A percentile compares a stretch with the other conserved stretches of the same genome.
Evolutionary conservation across 2,113 vertebrate genomes (phyloP).

Genomic region (Crotalus tigris): DNA sequence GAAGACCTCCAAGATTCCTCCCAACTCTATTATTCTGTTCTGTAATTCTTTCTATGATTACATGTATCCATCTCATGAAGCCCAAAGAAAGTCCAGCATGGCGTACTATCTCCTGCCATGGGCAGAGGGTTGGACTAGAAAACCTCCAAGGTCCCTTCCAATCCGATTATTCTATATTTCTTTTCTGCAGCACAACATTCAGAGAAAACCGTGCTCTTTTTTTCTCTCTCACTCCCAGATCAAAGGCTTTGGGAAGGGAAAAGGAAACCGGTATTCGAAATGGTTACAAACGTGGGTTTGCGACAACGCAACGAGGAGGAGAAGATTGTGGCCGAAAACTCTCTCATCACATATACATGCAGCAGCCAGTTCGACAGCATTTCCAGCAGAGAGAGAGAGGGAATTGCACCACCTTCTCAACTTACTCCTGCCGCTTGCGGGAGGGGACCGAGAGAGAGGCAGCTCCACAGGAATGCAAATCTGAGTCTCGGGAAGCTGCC

Average conservation of each 20-base stretch:
- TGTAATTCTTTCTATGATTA: no score
- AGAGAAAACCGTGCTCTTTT: neutral
- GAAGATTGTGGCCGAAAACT: neutral
- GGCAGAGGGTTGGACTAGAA: no score
- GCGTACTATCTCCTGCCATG: no score
- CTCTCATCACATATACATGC: neutral
- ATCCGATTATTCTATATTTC: neutral
- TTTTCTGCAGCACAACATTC: neutral
- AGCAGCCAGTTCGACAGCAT: neutral
- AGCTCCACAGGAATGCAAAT: neutral
- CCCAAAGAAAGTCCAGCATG: no score
- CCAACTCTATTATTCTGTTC: neutral
- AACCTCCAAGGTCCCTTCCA: neutral
- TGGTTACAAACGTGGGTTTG: neutral
- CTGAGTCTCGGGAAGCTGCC: neutral
- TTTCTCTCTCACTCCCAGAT: neutral
- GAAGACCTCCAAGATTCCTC: neutral
- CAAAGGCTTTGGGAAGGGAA: neutral
- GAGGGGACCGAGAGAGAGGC: neutral
- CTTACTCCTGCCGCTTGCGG: neutral
- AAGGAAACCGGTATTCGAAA: no score
- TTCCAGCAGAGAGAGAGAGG: neutral
- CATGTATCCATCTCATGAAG: no score
- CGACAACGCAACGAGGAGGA: neutral
- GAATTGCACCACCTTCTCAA: no score